phyloP scores from a whole-genome alignment of 2,797 vertebrate genomes.

The Fistularia tabacaria region DNA sequence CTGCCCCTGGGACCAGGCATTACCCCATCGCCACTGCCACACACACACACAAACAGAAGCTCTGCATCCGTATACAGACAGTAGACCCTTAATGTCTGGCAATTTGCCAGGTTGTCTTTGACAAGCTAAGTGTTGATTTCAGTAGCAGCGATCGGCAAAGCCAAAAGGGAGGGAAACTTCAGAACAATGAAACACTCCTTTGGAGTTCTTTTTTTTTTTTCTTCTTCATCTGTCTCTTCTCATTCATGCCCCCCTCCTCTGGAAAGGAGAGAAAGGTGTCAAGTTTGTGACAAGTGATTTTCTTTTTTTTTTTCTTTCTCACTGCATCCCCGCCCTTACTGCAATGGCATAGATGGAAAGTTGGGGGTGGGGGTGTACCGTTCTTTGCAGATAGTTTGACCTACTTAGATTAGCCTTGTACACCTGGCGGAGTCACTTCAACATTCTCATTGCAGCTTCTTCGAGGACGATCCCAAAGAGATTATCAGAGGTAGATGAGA shows the following conservation, averaged over 20 bases:
- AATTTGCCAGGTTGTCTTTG: slow-evolving; percentile 95
- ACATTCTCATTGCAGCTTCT: slow-evolving; percentile 9
- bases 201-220: slow-evolving; percentile 49
- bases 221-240: slow-evolving; percentile 15
- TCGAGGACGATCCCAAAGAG: neutral
- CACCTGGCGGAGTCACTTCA: slow-evolving; percentile 24
- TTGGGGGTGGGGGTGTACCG: slow-evolving; percentile 55
- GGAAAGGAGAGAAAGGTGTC: slow-evolving; percentile 70
- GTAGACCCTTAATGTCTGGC: slow-evolving; percentile 90
- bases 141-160: slow-evolving; percentile 84
- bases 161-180: slow-evolving; percentile 71
- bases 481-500: neutral
- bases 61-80: slow-evolving; percentile 41
- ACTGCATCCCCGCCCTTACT: slow-evolving; percentile 24
- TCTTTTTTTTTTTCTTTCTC: slow-evolving; percentile 35
- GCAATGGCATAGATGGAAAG: slow-evolving; percentile 61
- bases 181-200: slow-evolving; percentile 85
- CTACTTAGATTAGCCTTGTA: slow-evolving; percentile 62
- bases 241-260: slow-evolving; percentile 26
- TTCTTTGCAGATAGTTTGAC: slow-evolving; percentile 72
- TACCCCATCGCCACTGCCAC: slow-evolving; percentile 41
- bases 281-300: slow-evolving; percentile 73
- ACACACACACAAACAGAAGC: slow-evolving; percentile 37
- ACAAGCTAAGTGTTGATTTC: slow-evolving; percentile 95
- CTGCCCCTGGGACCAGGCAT: slow-evolving; percentile 67